Conservation (phyloP, 2,797 vertebrate species). For the Poeciliopsis infans region DNA sequence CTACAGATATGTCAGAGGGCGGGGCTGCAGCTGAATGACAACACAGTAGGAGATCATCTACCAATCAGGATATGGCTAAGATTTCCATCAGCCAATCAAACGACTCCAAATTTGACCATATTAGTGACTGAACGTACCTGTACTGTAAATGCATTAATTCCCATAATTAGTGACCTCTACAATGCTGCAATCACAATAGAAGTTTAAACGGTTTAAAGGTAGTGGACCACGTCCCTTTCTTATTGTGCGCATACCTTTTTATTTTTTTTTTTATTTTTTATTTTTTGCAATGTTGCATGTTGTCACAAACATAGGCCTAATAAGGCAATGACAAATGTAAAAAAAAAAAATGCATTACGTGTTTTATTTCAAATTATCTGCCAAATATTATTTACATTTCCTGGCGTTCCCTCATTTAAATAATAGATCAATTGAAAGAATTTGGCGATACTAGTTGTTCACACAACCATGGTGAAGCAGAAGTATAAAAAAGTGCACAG, state of each 20-base stretch:
- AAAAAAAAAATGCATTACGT: too few species aligned
- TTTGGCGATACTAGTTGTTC: background rate
- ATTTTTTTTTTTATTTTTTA: too few species aligned
- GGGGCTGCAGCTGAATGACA: slow-evolving; percentile 36
- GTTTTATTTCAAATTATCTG: background rate
- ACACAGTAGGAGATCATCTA: background rate
- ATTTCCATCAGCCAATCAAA: slow-evolving; percentile 53
- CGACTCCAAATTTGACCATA: background rate
- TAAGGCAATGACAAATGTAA: background rate
- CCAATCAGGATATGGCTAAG: slow-evolving; percentile 58
- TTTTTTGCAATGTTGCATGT: background rate
- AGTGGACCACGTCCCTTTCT: background rate
- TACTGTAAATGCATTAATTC: slow-evolving; percentile 1
- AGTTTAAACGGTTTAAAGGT: background rate
- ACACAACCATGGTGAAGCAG: background rate
- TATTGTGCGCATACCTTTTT: background rate
- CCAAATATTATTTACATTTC: background rate
- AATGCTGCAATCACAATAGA: background rate
- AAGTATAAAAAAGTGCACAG: background rate
- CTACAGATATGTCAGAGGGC: slow-evolving; percentile 49
- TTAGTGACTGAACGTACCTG: slow-evolving; percentile 15
- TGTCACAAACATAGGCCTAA: too few species aligned
- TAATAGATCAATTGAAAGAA: background rate
- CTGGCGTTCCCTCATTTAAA: background rate
- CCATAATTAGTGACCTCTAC: slow-evolving; percentile 1